Evolutionary conservation across 2,113 vertebrate species (phyloP).

Genomic region (Perca schrenkii): DNA sequence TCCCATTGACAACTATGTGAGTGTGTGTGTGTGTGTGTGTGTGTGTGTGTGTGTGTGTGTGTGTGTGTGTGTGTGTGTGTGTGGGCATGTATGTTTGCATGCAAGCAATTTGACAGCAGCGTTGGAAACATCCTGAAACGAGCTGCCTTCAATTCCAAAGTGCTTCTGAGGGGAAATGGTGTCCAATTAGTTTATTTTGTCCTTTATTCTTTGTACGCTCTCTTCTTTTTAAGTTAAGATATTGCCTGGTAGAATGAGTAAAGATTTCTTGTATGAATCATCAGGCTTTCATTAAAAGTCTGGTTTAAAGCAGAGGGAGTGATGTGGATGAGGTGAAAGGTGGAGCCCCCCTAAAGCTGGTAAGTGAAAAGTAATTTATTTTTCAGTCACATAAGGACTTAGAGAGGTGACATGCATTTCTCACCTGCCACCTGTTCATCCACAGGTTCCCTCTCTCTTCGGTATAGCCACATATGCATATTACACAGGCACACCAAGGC

Average conservation of each 20-base stretch:
- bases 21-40: too few species aligned
- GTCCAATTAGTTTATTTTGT: constrained; percentile 11
- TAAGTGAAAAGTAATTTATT: constrained; percentile 45
- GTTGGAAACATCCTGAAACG: constrained; percentile 31
- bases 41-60: too few species aligned
- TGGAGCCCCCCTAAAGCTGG: not conserved
- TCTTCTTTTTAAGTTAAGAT: constrained; percentile 37
- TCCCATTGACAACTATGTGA: constrained; percentile 25
- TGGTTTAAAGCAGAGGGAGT: constrained; percentile 14
- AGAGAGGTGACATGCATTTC: constrained; percentile 25
- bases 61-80: not conserved
- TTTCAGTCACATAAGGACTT: constrained; percentile 43
- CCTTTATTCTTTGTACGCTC: not conserved
- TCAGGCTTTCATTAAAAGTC: constrained; percentile 31
- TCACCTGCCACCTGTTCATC: constrained; percentile 33
- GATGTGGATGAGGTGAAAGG: constrained; percentile 28
- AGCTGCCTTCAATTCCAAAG: constrained; percentile 39
- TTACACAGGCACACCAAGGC: constrained; percentile 2
- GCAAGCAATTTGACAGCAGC: constrained; percentile 24
- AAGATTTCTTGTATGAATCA: constrained; percentile 25
- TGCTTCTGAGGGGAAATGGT: constrained; percentile 38
- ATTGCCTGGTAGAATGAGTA: constrained; percentile 25
- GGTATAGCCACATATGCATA: not conserved
- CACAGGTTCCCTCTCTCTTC: not conserved
- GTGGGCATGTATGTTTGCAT: not conserved